Percentiles rank a stretch among this genome's conserved stretches.
phyloP scores from a whole-genome alignment of 2,113 vertebrate species.

The Malurus melanocephalus region DNA sequence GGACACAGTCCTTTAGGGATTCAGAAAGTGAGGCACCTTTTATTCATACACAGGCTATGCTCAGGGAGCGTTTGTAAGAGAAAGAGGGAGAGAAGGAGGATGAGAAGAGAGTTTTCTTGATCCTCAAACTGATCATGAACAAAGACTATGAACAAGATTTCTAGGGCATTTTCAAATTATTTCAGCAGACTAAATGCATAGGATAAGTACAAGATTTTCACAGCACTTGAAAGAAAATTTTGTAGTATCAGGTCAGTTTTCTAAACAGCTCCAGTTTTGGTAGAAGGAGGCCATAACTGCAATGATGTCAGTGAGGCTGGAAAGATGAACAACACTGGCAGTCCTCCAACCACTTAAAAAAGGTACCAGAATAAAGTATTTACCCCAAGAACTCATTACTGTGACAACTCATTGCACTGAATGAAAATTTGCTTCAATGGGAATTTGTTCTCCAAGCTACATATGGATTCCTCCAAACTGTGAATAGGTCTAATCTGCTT shows the following conservation, averaged over 20 bases:
- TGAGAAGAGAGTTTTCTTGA: neutral
- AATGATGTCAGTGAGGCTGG: neutral
- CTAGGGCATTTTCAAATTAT: neutral
- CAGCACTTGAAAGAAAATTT: neutral
- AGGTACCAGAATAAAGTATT: slow-evolving; percentile 3
- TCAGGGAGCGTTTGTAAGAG: neutral
- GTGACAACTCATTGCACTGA: neutral
- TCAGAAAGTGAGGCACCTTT: neutral
- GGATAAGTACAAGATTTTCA: neutral
- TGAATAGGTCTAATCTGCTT: slow-evolving; percentile 7
- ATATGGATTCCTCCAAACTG: neutral
- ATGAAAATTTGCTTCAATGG: neutral
- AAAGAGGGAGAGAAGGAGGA: neutral
- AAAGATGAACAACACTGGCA: neutral
- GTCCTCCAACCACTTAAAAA: neutral
- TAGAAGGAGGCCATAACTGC: neutral
- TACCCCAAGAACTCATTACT: neutral
- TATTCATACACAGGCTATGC: neutral
- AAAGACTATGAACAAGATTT: neutral
- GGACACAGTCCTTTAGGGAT: neutral
- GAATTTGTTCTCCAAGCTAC: neutral
- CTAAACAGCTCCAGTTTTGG: neutral
- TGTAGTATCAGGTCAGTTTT: neutral
- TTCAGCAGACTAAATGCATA: neutral
- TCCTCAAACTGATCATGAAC: neutral